Evolutionary conservation across 2,888 invertebrate species (phyloP), one percentile per base, ranked within the genome.

Genomic region (Mesoligia furuncula): DNA sequence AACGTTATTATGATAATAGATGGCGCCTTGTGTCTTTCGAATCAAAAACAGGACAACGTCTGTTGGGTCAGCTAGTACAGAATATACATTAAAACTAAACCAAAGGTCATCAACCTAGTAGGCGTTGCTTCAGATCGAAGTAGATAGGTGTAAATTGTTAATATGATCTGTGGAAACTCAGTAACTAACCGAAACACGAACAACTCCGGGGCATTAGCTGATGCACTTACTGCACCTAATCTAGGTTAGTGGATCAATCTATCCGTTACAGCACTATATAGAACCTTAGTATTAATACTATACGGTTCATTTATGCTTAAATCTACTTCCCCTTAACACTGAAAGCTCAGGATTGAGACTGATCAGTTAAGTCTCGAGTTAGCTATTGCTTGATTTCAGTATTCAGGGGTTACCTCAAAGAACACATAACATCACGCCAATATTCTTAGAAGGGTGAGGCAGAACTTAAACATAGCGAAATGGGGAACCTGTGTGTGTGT

Each of bases 111-210:
- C 15, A 59, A 45, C 20, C 45, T 31, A 51, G 20, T 36, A 17
- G 27, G 36, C 59, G 31, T 5, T 36, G 39, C 7, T 15, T 59
- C 15, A 1, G 27, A 17, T 67, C 13, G 27, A 20, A 64, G 54
- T 48, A 66, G 11, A 45, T 45, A 13, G 4, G 69, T 66, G 69
- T 80, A 80, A 79, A 80, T 81, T 84, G 73, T 80, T 85, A 85
- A 85, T 71, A 82, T 59, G 64, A 80, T 80, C 64, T 61, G 51
- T 48, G 20, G 59, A 20, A 68, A 68, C 64, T 79, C 39, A 5
- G 39, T 61, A 75, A 72, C 75, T 68, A 54, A 36, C 36, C n/a
- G 69, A 17, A 80, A 59, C 51, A 73, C 51, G 69, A 68, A 66
- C 64, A 71, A 68, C 79, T 64, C 45, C 39, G 27, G 39, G 45